phyloP scores from a whole-genome alignment of 2,888 invertebrate genomes.

The Ormyrus rosae region DNA sequence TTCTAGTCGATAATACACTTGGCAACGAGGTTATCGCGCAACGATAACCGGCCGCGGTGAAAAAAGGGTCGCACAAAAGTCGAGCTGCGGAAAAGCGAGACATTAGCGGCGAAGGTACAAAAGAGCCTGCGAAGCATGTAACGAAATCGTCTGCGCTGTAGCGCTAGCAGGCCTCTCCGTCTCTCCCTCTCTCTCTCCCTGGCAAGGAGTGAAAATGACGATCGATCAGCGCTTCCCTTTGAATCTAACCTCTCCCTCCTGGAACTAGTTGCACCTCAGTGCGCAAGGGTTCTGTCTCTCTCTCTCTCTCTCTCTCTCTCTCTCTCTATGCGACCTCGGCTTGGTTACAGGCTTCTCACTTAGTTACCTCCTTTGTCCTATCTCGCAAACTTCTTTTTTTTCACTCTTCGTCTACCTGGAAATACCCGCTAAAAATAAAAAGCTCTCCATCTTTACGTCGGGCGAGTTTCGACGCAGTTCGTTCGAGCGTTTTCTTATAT shows the following conservation, averaged over 20 bases:
- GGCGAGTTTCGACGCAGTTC: too few species aligned
- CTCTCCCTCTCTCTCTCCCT: background rate
- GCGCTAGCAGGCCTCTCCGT: background rate
- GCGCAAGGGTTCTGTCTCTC: slow-evolving; percentile 7
- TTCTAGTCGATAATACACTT: too few species aligned
- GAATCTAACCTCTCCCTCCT: slow-evolving; percentile 38
- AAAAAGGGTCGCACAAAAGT: background rate
- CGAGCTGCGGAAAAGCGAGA: background rate
- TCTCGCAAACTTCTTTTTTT: slow-evolving; percentile 1
- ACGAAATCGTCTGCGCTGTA: slow-evolving; percentile 6
- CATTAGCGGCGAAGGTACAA: slow-evolving; percentile 6
- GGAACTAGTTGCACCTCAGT: too few species aligned
- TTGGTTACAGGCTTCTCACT: slow-evolving; percentile 38
- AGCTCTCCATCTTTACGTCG: too few species aligned
- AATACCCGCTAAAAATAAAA: too few species aligned
- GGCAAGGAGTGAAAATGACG: slow-evolving; percentile 59
- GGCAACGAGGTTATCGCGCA: too few species aligned
- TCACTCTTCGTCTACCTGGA: background rate
- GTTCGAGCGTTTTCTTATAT: too few species aligned
- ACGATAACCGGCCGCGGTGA: too few species aligned
- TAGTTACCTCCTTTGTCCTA: slow-evolving; percentile 35
- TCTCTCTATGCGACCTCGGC: slow-evolving; percentile 27
- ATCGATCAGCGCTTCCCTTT: slow-evolving; percentile 57
- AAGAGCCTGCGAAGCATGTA: slow-evolving; percentile 49
- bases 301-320: slow-evolving; percentile 1